phyloP scores from a whole-genome alignment of 2,113 vertebrate genomes.

The Forbesichthys papilliferus region DNA sequence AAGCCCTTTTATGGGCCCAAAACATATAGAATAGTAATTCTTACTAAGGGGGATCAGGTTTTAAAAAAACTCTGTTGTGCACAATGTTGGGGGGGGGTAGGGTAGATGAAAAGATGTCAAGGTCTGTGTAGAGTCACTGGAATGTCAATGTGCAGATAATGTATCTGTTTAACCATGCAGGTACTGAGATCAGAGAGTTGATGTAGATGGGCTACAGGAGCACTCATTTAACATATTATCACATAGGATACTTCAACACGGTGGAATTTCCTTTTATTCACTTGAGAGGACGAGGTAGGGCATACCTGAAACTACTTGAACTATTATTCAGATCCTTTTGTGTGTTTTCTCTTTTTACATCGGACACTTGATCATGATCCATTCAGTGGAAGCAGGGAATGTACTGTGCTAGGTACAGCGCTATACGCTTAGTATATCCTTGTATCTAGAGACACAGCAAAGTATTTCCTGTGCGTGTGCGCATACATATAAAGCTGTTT shows the following conservation, averaged over 20 bases:
- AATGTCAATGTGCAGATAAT: constrained; percentile 63
- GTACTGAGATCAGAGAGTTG: constrained; percentile 63
- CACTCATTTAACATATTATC: constrained; percentile 56
- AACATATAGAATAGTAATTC: constrained; percentile 7
- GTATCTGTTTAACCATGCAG: constrained; percentile 55
- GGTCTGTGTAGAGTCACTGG: constrained; percentile 52
- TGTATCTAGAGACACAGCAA: neutral
- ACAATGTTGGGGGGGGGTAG: constrained; percentile 24
- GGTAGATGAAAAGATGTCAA: constrained; percentile 63
- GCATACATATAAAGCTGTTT: neutral
- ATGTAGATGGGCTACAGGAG: constrained; percentile 45
- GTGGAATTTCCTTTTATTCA: constrained; percentile 47
- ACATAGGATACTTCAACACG: constrained; percentile 49
- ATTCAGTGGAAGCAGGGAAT: neutral
- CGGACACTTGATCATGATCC: constrained; percentile 28
- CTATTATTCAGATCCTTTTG: constrained; percentile 37
- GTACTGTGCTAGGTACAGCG: neutral
- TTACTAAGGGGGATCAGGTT: constrained; percentile 4
- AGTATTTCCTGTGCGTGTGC: neutral
- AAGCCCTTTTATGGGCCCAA: neutral
- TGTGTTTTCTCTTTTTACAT: constrained; percentile 26
- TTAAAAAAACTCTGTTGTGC: constrained; percentile 19
- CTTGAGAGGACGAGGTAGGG: constrained; percentile 35
- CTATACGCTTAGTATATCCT: neutral
- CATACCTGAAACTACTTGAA: constrained; percentile 33